Evolutionary conservation across 2,888 invertebrate species (phyloP).

Genomic region (Steinernema scapterisci): DNA sequence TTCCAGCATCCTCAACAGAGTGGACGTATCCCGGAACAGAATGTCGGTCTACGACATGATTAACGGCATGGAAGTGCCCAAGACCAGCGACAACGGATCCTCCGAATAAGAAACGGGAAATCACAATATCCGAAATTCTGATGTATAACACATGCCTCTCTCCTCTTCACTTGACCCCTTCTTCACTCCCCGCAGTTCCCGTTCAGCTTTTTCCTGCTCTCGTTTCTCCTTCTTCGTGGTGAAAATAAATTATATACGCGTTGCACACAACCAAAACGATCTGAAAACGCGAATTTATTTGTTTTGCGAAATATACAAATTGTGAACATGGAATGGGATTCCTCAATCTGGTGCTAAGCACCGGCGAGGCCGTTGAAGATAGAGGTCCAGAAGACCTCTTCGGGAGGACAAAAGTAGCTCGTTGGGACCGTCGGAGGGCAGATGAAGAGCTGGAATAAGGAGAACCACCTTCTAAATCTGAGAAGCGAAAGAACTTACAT

Average conservation of each 20-base stretch:
- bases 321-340: too few species aligned
- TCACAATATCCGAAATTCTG: not conserved
- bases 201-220: not conserved
- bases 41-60: slow-evolving; percentile 39
- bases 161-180: not conserved
- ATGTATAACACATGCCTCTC: not conserved
- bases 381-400: too few species aligned
- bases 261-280: not conserved
- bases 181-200: not conserved
- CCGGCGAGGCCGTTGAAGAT: too few species aligned
- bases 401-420: too few species aligned
- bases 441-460: too few species aligned
- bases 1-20: slow-evolving; percentile 51
- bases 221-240: not conserved
- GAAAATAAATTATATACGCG: slow-evolving; percentile 3
- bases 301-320: too few species aligned
- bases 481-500: too few species aligned
- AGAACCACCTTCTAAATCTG: too few species aligned
- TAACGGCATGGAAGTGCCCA: slow-evolving; percentile 35
- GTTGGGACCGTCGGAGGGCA: too few species aligned
- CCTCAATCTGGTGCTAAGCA: too few species aligned
- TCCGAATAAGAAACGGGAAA: not conserved
- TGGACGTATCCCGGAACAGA: slow-evolving; percentile 48
- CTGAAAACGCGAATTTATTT: not conserved
- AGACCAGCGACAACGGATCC: slow-evolving; percentile 5